Base-by-base conservation (phyloP, 2,888 invertebrate species). In the Oconnorella tubifera region DNA sequence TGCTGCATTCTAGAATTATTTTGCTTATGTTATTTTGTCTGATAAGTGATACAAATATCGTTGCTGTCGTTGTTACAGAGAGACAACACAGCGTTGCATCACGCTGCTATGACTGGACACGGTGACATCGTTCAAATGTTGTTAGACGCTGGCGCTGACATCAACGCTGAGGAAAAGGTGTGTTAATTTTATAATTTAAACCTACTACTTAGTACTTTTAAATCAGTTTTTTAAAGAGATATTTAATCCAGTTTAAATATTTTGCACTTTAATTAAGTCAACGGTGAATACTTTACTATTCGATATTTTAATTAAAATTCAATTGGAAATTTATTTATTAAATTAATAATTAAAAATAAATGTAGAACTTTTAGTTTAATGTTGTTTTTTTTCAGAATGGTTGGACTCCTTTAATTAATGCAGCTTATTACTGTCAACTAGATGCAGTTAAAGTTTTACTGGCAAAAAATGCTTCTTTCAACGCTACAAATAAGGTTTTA, bases 81-180 rank as follows among this genome's bases (percentile, higher is more conserved):
- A 66, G 78, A 76, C 3, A 80, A 79, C 69, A 72, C 78, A 14
- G 76, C 82, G 6, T 70, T 82, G 6, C 82, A 82, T 61, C 81
- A 82, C 70, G 82, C 81, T 2, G 79, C 80, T 4, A 82, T 82
- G 81, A 78, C 78, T 53, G 82, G 82, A 10, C 79, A 81, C 68
- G 72, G 73, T 33, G 79, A 79, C 53, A 80, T 80, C 64, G 75
- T 79, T 53, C 70, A 78, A 69, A 75, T 76, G 63, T 67, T 82
- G 51, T 72, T 79, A 14, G 70, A 77, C 27, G 78, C 78, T 33
- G 80, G 80, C 4, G 77, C 78, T 25, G 75, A 79, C 48, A 72
- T 80, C 28, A 73, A 80, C 65, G 73, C 77, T 2, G 77, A 79
- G 60, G 80, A 81, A 60, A 80, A 80, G 75, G 80, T 79, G 10